These are phyloP conservation scores for Acanthacorydalis orientalis DNA, from an alignment of 2,888 invertebrate species.

Conservation along the genomic window DNA sequence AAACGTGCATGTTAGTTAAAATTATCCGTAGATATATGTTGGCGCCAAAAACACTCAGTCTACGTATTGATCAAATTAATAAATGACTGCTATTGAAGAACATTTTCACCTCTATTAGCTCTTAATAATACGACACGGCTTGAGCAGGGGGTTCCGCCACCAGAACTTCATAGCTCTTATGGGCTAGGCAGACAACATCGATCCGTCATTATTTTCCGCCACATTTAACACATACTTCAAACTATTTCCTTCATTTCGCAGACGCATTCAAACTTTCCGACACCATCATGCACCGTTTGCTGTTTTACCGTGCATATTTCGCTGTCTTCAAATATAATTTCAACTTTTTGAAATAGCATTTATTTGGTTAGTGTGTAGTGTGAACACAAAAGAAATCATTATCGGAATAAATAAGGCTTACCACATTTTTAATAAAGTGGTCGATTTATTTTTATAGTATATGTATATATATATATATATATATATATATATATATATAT, in stretches of 20 bases:
- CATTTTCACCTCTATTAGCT: slow-evolving; percentile 23
- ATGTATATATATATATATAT: too few relatives aligned
- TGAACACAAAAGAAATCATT: too few relatives aligned
- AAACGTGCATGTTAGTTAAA: too few relatives aligned
- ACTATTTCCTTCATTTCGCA: slow-evolving; percentile 18
- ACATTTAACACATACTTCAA: slow-evolving; percentile 32
- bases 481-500: too few relatives aligned
- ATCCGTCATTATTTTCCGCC: slow-evolving; percentile 34
- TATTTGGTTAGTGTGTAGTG: too few relatives aligned
- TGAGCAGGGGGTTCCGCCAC: neutral
- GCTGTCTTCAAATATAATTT: too few relatives aligned
- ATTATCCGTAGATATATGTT: neutral
- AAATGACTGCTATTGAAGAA: slow-evolving; percentile 20
- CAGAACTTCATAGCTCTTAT: neutral
- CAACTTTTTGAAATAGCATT: too few relatives aligned
- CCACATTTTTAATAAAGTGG: too few relatives aligned
- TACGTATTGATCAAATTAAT: slow-evolving; percentile 23
- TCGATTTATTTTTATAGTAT: too few relatives aligned
- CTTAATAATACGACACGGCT: slow-evolving; percentile 15
- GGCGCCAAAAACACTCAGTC: neutral
- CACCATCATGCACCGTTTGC: too few relatives aligned
- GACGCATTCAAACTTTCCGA: slow-evolving; percentile 1
- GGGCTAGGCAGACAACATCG: slow-evolving; percentile 24
- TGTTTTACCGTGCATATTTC: too few relatives aligned
- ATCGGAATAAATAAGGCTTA: too few relatives aligned